Percentiles rank a stretch among this genome's conserved stretches.
phyloP scores from a whole-genome alignment of 2,888 invertebrate genomes.

The Litoditis marina region DNA sequence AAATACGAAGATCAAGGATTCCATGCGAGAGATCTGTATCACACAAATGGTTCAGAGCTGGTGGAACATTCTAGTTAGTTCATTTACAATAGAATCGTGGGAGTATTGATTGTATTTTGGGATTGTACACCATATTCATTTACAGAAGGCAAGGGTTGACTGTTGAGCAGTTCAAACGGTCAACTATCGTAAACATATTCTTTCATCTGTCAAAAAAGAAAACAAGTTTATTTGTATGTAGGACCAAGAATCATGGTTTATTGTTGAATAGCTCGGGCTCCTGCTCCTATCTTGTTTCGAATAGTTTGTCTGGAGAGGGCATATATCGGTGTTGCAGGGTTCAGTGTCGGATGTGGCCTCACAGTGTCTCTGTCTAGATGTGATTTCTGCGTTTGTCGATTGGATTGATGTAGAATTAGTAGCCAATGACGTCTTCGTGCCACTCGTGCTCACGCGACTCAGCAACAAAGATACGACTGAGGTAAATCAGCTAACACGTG shows the following conservation, averaged over 20 bases:
- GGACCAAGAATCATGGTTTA: neutral
- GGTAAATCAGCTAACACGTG: no score
- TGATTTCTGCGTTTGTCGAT: conserved; percentile 67
- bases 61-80: conserved; percentile 67
- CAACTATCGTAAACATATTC: no score
- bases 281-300: no score
- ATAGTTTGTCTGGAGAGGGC: no score
- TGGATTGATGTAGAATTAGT: conserved; percentile 70
- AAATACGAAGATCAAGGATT: conserved; percentile 67
- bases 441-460: conserved; percentile 63
- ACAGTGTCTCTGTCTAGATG: conserved; percentile 64
- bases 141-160: no score
- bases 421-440: conserved; percentile 68
- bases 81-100: no score
- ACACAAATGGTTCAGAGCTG: conserved; percentile 67
- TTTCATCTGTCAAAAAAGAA: no score
- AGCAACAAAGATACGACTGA: conserved; percentile 31
- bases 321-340: conserved; percentile 13
- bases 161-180: no score
- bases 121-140: neutral
- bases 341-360: conserved; percentile 16
- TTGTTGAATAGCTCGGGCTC: no score
- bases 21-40: conserved; percentile 68
- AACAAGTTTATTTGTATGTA: no score
- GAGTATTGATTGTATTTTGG: no score